Base-by-base conservation (phyloP, 2,113 vertebrate genomes). In the Mugil cephalus region DNA sequence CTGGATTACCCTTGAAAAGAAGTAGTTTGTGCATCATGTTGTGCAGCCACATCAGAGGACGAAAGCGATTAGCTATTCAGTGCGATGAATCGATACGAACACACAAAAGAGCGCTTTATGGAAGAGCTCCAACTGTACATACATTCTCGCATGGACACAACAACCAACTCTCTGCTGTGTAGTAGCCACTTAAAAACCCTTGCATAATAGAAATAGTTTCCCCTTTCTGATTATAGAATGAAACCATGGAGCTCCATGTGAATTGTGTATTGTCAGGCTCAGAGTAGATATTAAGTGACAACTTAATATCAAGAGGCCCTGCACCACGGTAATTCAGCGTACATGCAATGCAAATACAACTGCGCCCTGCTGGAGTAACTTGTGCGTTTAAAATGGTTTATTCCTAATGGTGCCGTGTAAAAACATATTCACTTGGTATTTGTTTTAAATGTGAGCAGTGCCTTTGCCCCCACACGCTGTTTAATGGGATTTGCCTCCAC, bases 381-480 rank as follows among this genome's bases (percentile, higher is more conserved):
- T 7, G 40, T 64, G 38, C 74, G 54, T 78, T 74, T 72, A 70
- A 45, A 65, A 84, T 78, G 2, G 47, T 67, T 75, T 38, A 69
- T 70, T 75, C 45, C 54, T 73, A 52, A 75, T 73, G 54, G 70
- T 77, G 46, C 46, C 71, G 36, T 60, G 47, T 77, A 77, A 86
- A 77, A 73, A 69, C 70, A 79, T 84, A 79, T 80, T 69, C 80
- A 82, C 50, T 66, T 73, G 55, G 62, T 73, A 73, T 89, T 84
- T 83, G 85, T 80, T 91, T 74, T 82, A 80, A 80, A 82, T 79
- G 71, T 64, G 64, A 55, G 54, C 59, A 47, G 65, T 64, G 69
- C 68, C 83, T 76, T 80, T 72, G 68, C 24, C 78, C 67, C 79
- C 86, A 80, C 79, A 80, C 4, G 50, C 45, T 76, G 66, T 87